Evolutionary conservation across 2,888 invertebrate genomes (phyloP), one percentile per base, ranked within the genome.

Genomic region (Theretra japonica): DNA sequence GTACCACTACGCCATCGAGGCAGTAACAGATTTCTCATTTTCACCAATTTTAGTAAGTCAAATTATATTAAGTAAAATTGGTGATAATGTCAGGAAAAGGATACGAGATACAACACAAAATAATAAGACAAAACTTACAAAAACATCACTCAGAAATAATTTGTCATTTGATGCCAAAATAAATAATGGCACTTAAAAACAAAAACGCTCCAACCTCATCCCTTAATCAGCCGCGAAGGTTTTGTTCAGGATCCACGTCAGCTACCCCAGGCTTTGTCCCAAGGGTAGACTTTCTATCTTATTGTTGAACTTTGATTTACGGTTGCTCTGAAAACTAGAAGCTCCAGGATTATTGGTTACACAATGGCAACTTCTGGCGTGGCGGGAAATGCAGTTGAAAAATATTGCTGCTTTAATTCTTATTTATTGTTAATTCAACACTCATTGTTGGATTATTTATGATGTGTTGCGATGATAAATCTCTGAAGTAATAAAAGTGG

Each of bases 281-380:
- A 72, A 76, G 76, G 82, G 81, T 82, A 81, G 84, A 83, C 82
- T 84, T 84, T 83, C 84, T 80, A 86, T 87, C 86, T 84, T 85
- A 89, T 89, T 89, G 88, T 89, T 85, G 80, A 83, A 85, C 83
- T 85, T 85, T 89, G 89, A 76, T 74, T 77, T 74, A 76, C 73
- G 72, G 59, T 77, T 70, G 57, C 73, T 71, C 75, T 78, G 78
- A 77, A 80, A 83, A 82, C 65, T 65, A 48, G 48, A 65, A 65
- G 65, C 65, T 65, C 23, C 65, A 65, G 65, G 65, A 65, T 65
- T 62, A 62, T 62, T 62, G 62, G 62, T 62, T 65, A 65, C 65
- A 65, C 65, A 65, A 65, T 65, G 17, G 48, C 15, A 65, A 65
- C 41, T 48, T 17, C 23, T 17, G 23, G 41, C 33, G 15, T 62